phyloP scores from a whole-genome alignment of 2,888 invertebrate genomes.

The Amphipoea lucens region DNA sequence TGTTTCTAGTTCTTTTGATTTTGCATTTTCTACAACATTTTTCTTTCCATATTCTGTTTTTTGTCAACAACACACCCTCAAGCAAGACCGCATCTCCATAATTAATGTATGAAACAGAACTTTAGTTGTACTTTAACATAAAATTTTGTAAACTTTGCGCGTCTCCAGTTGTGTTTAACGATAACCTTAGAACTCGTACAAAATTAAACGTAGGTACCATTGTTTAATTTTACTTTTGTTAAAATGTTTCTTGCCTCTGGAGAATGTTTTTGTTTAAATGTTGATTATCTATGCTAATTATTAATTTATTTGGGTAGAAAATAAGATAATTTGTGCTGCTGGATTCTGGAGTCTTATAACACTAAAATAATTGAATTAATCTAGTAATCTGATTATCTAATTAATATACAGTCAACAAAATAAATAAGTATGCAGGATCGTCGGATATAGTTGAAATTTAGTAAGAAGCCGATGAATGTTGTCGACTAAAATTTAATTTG shows the following conservation, averaged over 20 bases:
- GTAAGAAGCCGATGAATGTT: too few relatives aligned
- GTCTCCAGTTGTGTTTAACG: slow-evolving; percentile 21
- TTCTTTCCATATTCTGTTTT: neutral
- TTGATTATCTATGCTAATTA: neutral
- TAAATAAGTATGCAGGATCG: too few relatives aligned
- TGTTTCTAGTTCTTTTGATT: neutral
- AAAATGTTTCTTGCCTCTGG: slow-evolving; percentile 9
- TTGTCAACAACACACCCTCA: neutral
- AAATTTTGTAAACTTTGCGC: slow-evolving; percentile 43
- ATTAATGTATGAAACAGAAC: slow-evolving; percentile 46
- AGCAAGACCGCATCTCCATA: slow-evolving; percentile 18
- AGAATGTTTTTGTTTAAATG: neutral
- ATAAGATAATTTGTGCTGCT: neutral
- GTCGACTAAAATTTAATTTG: too few relatives aligned
- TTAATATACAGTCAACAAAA: neutral
- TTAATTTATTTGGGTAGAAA: neutral
- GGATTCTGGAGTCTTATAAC: neutral
- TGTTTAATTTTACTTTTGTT: slow-evolving; percentile 20
- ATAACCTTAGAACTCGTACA: slow-evolving; percentile 25
- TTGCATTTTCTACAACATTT: neutral
- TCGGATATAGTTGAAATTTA: too few relatives aligned
- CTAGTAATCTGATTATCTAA: neutral
- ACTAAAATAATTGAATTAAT: neutral
- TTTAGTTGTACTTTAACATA: slow-evolving; percentile 41
- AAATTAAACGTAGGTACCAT: slow-evolving; percentile 18